Percentiles rank a stretch among this genome's conserved stretches.
Conservation (phyloP, 2,113 vertebrate genomes). For the Rattus rattus region DNA sequence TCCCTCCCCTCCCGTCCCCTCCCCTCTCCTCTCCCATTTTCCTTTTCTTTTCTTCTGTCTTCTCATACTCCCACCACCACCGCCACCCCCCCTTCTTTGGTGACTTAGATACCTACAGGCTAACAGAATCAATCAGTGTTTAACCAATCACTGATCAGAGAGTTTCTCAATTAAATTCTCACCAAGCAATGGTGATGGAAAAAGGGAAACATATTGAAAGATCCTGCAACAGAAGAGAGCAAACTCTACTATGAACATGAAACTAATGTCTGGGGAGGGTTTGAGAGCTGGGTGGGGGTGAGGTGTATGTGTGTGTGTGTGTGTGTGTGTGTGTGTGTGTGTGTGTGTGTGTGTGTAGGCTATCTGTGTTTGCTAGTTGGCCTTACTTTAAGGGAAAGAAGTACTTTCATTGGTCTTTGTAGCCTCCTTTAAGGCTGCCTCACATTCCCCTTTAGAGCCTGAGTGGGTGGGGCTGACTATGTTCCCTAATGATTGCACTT, state of each 20-base stretch:
- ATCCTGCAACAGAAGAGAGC: neutral
- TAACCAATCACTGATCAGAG: neutral
- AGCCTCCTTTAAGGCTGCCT: neutral
- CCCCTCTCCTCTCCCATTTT: too few relatives aligned
- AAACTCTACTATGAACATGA: neutral
- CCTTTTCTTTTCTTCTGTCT: too few relatives aligned
- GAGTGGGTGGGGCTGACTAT: too few relatives aligned
- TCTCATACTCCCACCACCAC: too few relatives aligned
- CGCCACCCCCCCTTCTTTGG: neutral
- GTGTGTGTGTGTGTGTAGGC: neutral
- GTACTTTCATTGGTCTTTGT: neutral
- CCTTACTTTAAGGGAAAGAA: neutral
- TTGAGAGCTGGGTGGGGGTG: neutral
- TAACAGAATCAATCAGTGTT: neutral
- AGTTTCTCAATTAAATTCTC: neutral
- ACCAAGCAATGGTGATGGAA: neutral
- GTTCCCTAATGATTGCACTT: too few relatives aligned
- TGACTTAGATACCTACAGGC: neutral
- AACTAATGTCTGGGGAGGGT: neutral
- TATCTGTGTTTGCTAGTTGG: neutral
- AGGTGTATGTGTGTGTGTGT: too few relatives aligned
- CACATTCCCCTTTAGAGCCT: neutral
- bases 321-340: too few relatives aligned
- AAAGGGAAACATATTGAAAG: neutral
- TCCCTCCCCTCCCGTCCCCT: fast-evolving